Base-by-base conservation (phyloP, 2,113 vertebrate species). In the Psittacus erithacus region DNA sequence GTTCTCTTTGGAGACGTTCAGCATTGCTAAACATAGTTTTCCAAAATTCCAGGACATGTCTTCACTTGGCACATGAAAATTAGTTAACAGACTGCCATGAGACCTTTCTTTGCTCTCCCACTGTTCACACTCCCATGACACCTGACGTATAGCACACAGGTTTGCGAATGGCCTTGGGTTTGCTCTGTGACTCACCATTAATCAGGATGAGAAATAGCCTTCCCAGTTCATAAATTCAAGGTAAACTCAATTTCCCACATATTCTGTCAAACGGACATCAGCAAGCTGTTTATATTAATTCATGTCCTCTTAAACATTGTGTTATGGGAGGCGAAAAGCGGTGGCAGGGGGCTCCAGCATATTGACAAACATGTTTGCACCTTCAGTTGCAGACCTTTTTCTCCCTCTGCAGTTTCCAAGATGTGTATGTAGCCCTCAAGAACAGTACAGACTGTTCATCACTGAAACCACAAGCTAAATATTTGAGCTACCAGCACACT, bases 111-210 rank as follows among this genome's bases (percentile, higher is more conserved):
- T 97, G 94, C 96, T 97, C 94, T 95, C 33, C 91, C 93, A 96
- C 97, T 98, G 98, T 98, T 97, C 93, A 97, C 98, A 98, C 98
- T 98, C 97, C 96, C 94, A 75, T 82, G 91, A 98, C 98, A 98
- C 98, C 98, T 96, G 96, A 88, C 43, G 23, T 47, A 63, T 77
- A 94, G 94, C 73, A 4, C 97, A 46, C 9, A 86, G 94, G 97
- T 95, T 97, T 92, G 91, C 27, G 47, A 84, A 77, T 65, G 93
- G 97, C 97, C 97, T 84, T 91, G 68, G 92, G 80, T 98, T 96
- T 96, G 95, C 97, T 96, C 96, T 28, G 1, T 77, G 97, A 74
- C 98, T 98, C 97, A 84, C 96, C 94, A 38, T 98, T 97, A 97
- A 98, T 98, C 98, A 98, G 96, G 90, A 52, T 93, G 95, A 98